Percentiles rank a stretch among this genome's conserved stretches.
These are phyloP conservation scores for Trichopria drosophilae DNA, from an alignment of 2,888 invertebrate genomes.

Conservation along the genomic window DNA sequence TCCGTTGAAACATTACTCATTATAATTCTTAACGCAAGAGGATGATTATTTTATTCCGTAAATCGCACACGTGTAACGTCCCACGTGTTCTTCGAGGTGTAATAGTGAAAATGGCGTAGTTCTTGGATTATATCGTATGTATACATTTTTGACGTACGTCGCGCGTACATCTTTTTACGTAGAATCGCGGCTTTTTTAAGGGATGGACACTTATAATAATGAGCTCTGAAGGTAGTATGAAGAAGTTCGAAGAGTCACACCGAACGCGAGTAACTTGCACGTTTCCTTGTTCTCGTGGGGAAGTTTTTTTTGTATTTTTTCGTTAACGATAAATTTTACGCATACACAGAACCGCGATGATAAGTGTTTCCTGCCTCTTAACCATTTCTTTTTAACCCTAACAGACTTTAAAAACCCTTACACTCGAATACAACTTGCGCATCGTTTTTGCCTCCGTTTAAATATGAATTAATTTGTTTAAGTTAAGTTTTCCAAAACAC, in stretches of 20 bases:
- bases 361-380: slow-evolving; percentile 42
- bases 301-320: slow-evolving; percentile 30
- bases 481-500: slow-evolving; percentile 56
- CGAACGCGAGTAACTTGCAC: slow-evolving; percentile 34
- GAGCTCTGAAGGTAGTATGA: slow-evolving; percentile 45
- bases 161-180: slow-evolving; percentile 39
- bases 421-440: slow-evolving; percentile 51
- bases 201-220: slow-evolving; percentile 50
- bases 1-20: too few relatives aligned
- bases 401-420: slow-evolving; percentile 52
- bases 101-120: too few relatives aligned
- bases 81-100: too few relatives aligned
- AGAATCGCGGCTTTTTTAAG: slow-evolving; percentile 42
- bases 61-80: too few relatives aligned
- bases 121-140: too few relatives aligned
- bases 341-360: slow-evolving; percentile 55
- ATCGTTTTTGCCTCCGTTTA: slow-evolving; percentile 44
- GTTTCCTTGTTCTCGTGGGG: too few relatives aligned
- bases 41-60: too few relatives aligned
- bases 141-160: too few relatives aligned
- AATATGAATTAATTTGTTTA: slow-evolving; percentile 54
- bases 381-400: slow-evolving; percentile 48
- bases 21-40: too few relatives aligned
- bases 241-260: slow-evolving; percentile 42
- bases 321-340: slow-evolving; percentile 41